Base-by-base conservation (phyloP, 2,888 invertebrate species). In the Zhuqinia jingwanae region DNA sequence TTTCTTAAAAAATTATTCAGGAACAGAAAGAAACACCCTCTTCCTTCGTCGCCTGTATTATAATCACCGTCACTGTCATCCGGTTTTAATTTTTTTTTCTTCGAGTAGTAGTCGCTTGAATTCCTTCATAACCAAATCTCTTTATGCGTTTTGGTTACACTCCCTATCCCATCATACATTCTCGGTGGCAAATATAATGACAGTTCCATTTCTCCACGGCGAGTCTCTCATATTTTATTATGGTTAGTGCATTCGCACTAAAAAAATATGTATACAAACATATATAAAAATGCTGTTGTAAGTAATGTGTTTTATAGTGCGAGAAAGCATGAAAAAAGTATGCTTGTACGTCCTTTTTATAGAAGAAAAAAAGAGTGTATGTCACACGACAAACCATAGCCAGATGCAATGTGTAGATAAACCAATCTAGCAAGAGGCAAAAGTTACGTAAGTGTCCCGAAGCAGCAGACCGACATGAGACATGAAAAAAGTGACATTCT, bases 401-500 rank as follows among this genome's bases (percentile, higher is more conserved):
- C 13, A 25, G 25, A 50, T 13, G 13, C 25, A 70, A 56, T 2
- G 17, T 8, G 50, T 10, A 8, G 5, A 50, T 3, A 56, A 0
- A 17, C 36, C 36, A 75, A 75, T 79, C 63, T 65, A 68, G 36
- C 63, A 50, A 65, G 58, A 36, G 36, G 36, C 63, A 50, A 65
- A 42, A n/a, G n/a, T n/a, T n/a, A n/a, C n/a, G 22, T 68, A 65
- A 73, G 60, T 81, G 73, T 73, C 25, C 60, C 82, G 63, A 56
- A 78, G 78, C 84, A 77, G 79, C 84, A 77, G 79, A 75, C 75
- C 75, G 75, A 79, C 80, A 80, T 80, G 85, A 42, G 80, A 86
- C 85, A 86, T 50, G 80, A 63, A 75, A 75, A 73, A 65, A 73
- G 85, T 86, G 85, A 86, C 85, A 86, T 80, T 80, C 68, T 76